Conservation (phyloP, 2,113 vertebrate species). For the Rhinoptilus africanus region DNA sequence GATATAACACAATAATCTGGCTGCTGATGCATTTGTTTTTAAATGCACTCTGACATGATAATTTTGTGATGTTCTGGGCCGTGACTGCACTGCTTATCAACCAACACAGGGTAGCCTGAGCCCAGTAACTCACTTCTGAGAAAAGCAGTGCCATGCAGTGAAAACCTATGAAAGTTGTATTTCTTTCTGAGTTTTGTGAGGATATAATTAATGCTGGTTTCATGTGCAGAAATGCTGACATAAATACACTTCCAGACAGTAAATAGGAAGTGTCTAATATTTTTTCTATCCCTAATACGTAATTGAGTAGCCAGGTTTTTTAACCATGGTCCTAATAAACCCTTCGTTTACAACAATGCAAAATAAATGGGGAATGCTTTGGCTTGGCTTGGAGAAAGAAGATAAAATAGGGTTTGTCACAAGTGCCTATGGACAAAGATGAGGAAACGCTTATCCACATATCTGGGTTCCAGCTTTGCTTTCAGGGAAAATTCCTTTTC, state of each 20-base stretch:
- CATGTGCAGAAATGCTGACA: background rate
- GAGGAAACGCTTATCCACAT: background rate
- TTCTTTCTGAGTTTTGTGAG: background rate
- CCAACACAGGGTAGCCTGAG: background rate
- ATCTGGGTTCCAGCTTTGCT: background rate
- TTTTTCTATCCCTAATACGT: background rate
- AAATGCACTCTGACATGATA: background rate
- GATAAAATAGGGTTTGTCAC: background rate
- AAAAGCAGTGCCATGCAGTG: background rate
- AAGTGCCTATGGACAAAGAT: background rate
- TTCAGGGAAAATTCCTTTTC: background rate
- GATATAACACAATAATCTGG: background rate
- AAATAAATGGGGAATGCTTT: fast-evolving
- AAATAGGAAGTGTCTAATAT: background rate
- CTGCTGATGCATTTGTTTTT: background rate
- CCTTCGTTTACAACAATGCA: background rate
- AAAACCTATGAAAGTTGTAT: background rate
- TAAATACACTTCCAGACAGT: background rate
- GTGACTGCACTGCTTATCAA: background rate
- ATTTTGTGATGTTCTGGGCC: background rate
- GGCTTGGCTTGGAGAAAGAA: background rate
- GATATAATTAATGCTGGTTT: background rate
- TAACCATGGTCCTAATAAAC: background rate
- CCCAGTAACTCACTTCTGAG: background rate
- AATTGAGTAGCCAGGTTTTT: background rate